Evolutionary conservation across 2,888 invertebrate species (phyloP), one percentile per base, ranked within the genome.

Genomic region (Cheilosia vernalis): DNA sequence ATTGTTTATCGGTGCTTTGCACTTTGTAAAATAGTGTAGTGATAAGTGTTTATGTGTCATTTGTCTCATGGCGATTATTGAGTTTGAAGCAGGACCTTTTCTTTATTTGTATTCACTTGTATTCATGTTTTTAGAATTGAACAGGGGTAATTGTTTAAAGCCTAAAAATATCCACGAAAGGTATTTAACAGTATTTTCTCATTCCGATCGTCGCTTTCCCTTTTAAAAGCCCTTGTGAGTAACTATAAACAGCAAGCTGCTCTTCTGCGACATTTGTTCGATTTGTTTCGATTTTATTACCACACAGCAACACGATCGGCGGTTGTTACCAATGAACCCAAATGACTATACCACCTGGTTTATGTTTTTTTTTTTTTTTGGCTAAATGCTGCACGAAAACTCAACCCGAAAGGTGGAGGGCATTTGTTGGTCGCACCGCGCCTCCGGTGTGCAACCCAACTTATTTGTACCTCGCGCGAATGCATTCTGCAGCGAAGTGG

Each of bases 311-410:
- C 19, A 60, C 27, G 30, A 7, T 2, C 55, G 44, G 55, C 60
- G 44, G 64, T 69, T 72, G 47, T 42, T 67, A 63, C 67, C 61
- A 63, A 80, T 74, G 73, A 74, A 30, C 19, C 27, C 40, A 56
- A 44, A 55, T 56, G 60, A 44, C 44, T 74, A 21, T 1, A 19
- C 76, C 81, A 81, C 63, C 81, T 81, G 74, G 81, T 49, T 61
- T 47, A 4, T 17, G 6, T 17, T 37, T 37, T 13, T 37, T 37
- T 21, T 33, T 7, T 7, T 33, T 51, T 10, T 13, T 47, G 42
- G 30, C 51, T 51, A 63, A 4, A 72, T 66, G 66, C 53, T 66
- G 56, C 19, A 61, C 42, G 56, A 72, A 73, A 56, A 24, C 58
- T 53, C 24, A 51, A 27, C 55, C 33, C 53, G 51, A 53, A 56